A percentile compares a stretch with the other conserved stretches of the same genome.
phyloP scores from a whole-genome alignment of 2,113 vertebrate genomes.

The Pyxicephalus adspersus region DNA sequence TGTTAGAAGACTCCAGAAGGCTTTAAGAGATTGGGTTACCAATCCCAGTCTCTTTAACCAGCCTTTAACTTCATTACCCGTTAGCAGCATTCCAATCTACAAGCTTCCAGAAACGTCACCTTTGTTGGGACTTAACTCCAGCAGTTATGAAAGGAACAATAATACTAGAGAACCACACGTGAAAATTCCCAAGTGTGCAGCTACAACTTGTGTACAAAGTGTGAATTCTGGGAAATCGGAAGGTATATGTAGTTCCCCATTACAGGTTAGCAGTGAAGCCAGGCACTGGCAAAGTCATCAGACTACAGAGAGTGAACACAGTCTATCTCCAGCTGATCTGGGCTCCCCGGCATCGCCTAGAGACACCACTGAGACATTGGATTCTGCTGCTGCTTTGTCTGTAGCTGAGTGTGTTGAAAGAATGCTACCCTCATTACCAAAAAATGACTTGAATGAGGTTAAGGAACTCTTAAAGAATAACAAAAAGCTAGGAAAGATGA shows the following conservation, averaged over 20 bases:
- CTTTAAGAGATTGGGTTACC: slow-evolving; percentile 96
- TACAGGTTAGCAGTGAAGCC: slow-evolving; percentile 77
- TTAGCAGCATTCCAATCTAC: slow-evolving; percentile 98
- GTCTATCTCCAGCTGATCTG: slow-evolving; percentile 86
- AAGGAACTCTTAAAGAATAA: slow-evolving; percentile 90
- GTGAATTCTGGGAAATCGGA: slow-evolving; percentile 75
- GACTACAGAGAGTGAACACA: slow-evolving; percentile 87
- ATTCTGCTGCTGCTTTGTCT: slow-evolving; percentile 85
- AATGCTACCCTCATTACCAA: slow-evolving; percentile 84
- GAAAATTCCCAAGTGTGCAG: slow-evolving; percentile 84
- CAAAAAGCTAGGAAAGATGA: slow-evolving; percentile 97
- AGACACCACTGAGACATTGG: slow-evolving; percentile 87
- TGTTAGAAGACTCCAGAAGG: slow-evolving; percentile 93
- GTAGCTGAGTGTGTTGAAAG: slow-evolving; percentile 94
- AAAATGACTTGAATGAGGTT: slow-evolving; percentile 80
- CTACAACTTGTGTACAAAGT: slow-evolving; percentile 79
- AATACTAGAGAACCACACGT: slow-evolving; percentile 77
- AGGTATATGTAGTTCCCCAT: slow-evolving; percentile 72
- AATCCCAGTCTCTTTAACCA: slow-evolving; percentile 96
- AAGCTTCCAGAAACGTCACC: slow-evolving; percentile 90
- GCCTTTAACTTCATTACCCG: slow-evolving; percentile 91
- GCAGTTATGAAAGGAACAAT: slow-evolving; percentile 75
- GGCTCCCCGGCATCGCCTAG: slow-evolving; percentile 92
- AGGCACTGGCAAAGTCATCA: slow-evolving; percentile 88
- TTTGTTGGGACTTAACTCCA: slow-evolving; percentile 77